Conservation (phyloP, 2,888 invertebrate genomes). For the Leptogaster cylindrica region DNA sequence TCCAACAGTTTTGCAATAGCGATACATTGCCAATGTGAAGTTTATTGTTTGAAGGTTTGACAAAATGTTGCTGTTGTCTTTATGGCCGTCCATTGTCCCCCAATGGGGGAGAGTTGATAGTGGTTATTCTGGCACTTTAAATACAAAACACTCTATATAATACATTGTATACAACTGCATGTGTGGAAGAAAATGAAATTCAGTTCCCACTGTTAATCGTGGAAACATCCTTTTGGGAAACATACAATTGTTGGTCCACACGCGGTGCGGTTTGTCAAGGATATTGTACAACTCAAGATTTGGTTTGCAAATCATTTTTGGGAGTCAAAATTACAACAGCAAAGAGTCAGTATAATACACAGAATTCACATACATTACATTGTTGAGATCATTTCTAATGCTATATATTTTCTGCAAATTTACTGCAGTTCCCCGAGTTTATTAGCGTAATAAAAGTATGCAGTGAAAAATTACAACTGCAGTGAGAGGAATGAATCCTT, state of each 20-base stretch:
- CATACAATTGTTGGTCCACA: conserved; percentile 13
- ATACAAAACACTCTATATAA: too few species aligned
- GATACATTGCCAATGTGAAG: conserved; percentile 12
- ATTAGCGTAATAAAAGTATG: conserved; percentile 23
- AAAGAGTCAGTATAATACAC: not conserved
- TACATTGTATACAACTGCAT: not conserved
- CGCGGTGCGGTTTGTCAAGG: conserved; percentile 20
- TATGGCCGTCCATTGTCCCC: conserved; percentile 13
- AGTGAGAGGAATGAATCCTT: not conserved
- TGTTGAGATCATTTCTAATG: not conserved
- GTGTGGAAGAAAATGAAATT: not conserved
- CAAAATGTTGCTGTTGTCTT: conserved; percentile 21
- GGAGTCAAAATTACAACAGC: conserved; percentile 11
- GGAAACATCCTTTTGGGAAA: conserved; percentile 10
- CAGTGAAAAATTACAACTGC: conserved; percentile 4
- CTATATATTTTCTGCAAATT: conserved; percentile 11
- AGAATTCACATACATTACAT: not conserved
- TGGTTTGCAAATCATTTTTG: conserved; percentile 35
- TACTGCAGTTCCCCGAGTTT: not conserved
- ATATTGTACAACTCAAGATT: conserved; percentile 21
- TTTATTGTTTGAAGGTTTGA: conserved; percentile 35
- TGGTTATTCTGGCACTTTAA: not conserved
- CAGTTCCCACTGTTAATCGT: not conserved
- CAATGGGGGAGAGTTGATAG: not conserved
- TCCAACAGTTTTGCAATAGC: not conserved